These are phyloP conservation scores for Octonoba sinensis DNA, from an alignment of 2,888 invertebrate genomes.

Conservation along the genomic window DNA sequence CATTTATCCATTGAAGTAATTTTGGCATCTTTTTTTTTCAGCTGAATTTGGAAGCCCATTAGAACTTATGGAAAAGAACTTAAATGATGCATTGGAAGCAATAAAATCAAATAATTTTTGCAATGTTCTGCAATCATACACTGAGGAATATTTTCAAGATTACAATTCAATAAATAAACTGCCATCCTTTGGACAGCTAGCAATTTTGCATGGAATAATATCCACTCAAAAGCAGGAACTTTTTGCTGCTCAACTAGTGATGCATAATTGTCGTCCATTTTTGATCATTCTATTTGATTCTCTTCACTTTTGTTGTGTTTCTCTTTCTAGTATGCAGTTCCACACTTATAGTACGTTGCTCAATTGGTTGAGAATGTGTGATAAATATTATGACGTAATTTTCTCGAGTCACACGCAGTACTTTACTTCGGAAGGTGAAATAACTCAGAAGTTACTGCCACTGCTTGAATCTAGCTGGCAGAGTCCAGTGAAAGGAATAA, in stretches of 20 bases:
- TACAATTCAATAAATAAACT: slow-evolving; percentile 1
- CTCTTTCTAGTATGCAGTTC: slow-evolving; percentile 29
- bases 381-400: slow-evolving; percentile 1
- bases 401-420: background rate
- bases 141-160: slow-evolving; percentile 1
- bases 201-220: slow-evolving; percentile 49
- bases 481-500: slow-evolving; percentile 50
- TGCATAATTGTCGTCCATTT: slow-evolving; percentile 12
- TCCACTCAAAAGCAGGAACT: slow-evolving; percentile 27
- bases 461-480: slow-evolving; percentile 57
- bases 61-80: too few species aligned
- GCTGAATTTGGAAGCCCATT: too few species aligned
- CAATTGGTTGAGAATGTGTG: slow-evolving; percentile 39
- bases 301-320: slow-evolving; percentile 20
- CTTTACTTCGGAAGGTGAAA: slow-evolving; percentile 19
- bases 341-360: slow-evolving; percentile 43
- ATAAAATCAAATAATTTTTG: too few species aligned
- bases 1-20: too few species aligned
- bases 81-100: too few species aligned
- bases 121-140: too few species aligned
- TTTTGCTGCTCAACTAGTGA: background rate
- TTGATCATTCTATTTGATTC: slow-evolving; percentile 26
- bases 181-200: slow-evolving; percentile 37
- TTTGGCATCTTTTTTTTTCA: too few species aligned
- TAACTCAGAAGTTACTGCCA: slow-evolving; percentile 13